A percentile compares a stretch with the other conserved stretches of the same genome.
These are phyloP conservation scores for Daubentonia madagascariensis DNA, from an alignment of 2,113 vertebrate genomes.

Conservation along the genomic window DNA sequence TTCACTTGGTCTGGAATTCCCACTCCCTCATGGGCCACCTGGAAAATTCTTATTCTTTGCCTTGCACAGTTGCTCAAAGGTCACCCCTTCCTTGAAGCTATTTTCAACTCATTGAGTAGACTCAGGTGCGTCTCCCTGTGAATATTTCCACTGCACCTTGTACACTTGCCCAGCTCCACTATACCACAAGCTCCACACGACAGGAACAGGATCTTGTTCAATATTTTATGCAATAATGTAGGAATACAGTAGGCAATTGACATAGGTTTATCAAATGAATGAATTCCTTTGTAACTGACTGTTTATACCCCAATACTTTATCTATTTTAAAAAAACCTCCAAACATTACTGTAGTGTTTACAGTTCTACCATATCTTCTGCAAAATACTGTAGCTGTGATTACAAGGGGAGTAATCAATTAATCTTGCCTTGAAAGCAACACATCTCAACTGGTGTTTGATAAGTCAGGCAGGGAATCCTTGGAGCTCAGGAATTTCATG, in stretches of 20 bases:
- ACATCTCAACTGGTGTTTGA: not conserved
- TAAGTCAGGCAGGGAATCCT: not conserved
- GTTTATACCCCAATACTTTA: not conserved
- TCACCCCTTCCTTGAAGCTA: not conserved
- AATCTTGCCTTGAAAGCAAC: conserved; percentile 21
- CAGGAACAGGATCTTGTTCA: not conserved
- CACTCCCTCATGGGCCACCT: not conserved
- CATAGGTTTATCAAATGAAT: not conserved
- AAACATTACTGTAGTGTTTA: not conserved
- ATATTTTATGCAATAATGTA: not conserved
- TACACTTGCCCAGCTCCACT: not conserved
- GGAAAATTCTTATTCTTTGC: not conserved
- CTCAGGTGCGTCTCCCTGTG: not conserved
- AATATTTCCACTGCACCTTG: not conserved
- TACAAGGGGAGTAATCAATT: not conserved
- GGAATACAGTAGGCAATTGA: not conserved
- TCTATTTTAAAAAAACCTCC: not conserved
- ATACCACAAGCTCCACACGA: not conserved
- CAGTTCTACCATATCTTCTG: not conserved
- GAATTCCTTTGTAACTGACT: not conserved
- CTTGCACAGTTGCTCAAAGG: not conserved
- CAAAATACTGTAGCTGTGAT: not conserved
- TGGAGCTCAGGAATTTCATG: not conserved
- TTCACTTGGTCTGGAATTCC: not conserved
- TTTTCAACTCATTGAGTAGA: not conserved